These are phyloP conservation scores for Tetrao urogallus DNA, from an alignment of 2,113 vertebrate genomes.

Conservation along the genomic window DNA sequence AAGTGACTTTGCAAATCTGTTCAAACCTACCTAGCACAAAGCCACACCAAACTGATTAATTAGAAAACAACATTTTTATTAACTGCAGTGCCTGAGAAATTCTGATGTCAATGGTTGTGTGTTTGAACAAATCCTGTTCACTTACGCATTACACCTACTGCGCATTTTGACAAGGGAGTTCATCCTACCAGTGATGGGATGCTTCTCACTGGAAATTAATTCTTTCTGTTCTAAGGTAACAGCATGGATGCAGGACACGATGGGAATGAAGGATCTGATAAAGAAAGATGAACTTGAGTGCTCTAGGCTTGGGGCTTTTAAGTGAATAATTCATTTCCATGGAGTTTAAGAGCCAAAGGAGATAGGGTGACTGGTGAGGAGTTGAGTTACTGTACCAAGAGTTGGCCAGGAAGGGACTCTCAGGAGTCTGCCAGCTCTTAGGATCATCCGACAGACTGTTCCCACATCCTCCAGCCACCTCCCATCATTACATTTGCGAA, in stretches of 20 bases:
- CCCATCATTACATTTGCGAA: not conserved
- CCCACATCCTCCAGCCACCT: not conserved
- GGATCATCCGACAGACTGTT: not conserved
- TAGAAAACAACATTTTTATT: not conserved
- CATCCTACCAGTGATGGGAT: not conserved
- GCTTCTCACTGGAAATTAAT: not conserved
- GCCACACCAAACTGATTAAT: not conserved
- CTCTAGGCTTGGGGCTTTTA: not conserved
- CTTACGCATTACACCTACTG: not conserved
- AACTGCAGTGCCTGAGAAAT: not conserved
- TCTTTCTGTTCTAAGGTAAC: not conserved
- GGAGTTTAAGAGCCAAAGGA: not conserved
- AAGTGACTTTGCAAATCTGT: not conserved
- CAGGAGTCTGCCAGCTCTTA: not conserved
- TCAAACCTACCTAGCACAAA: not conserved
- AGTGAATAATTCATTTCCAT: not conserved
- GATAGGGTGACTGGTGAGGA: rapidly evolving
- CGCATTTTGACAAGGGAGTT: not conserved
- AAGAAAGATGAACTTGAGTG: not conserved
- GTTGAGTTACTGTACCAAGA: not conserved
- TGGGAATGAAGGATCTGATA: not conserved
- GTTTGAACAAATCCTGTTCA: not conserved
- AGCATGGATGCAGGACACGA: not conserved
- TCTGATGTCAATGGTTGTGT: not conserved
- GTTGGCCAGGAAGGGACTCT: not conserved